Base-by-base conservation (phyloP, 2,113 vertebrate species). In the Cinclus cinclus region DNA sequence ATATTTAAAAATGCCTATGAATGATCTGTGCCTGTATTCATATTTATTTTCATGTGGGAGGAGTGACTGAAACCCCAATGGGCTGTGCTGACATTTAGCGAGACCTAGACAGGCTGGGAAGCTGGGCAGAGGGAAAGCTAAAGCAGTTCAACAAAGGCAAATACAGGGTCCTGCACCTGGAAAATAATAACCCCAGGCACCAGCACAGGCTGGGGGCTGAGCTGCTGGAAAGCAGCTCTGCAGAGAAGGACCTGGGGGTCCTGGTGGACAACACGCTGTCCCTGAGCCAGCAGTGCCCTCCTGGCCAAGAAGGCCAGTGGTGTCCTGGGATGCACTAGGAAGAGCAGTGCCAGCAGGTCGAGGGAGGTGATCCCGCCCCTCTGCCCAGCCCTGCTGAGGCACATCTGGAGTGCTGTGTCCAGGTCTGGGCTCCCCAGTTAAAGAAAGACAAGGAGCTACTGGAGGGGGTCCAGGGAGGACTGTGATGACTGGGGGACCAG, bases 391-490 rank as follows among this genome's bases (percentile, higher is more conserved):
- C 58, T 49, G 49, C 21, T 14, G 65, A 71, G 75, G 35, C 49
- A 71, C 30, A 35, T 35, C 20, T 35, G 49, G 16, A 18, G 6
- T 41, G 31, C 25, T 64, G 41, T 56, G 65, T 22, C 13, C 35
- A 22, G 17, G 0, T 30, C 21, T 80, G 31, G 25, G 6, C 11
- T 64, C 42, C 6, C 0, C 31, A 17, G 35, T 2, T 0, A 21
- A 35, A 35, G 31, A 58, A 27, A 28, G 31, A 42, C 27, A 10
- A 41, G 49, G n/a, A 64, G 33, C 50, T 49, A 7, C 37, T 79
- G 49, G 25, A 37, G 18, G 13, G 18, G 18, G 8, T 30, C 22
- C 17, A 8, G 44, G 58, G 16, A 71, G 14, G 50, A 35, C 25
- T 56, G 0, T 35, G 42, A 19, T 39, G 11, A 14, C 0, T 65